Evolutionary conservation across 2,797 vertebrate species (phyloP).

Genomic region (Loris lydekkerianus): DNA sequence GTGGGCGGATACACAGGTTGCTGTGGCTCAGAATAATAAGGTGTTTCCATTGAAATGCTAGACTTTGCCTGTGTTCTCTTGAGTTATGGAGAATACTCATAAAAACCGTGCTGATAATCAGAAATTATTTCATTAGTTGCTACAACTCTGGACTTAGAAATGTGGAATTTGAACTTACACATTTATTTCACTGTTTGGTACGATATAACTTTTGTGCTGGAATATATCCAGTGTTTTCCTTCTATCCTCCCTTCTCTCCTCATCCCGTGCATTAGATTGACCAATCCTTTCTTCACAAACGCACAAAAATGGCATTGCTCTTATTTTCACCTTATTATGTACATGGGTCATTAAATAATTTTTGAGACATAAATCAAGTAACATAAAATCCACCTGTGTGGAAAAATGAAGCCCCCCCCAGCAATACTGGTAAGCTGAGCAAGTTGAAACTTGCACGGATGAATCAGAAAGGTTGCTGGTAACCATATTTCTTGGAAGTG

Average conservation of each 20-base stretch:
- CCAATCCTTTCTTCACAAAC: neutral
- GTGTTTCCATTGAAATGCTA: neutral
- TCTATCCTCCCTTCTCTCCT: neutral
- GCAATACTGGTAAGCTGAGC: too few species aligned
- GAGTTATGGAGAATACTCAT: neutral
- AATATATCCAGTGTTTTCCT: neutral
- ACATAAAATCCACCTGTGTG: too few species aligned
- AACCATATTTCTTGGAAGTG: too few species aligned
- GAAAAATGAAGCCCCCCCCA: too few species aligned
- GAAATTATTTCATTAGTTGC: neutral
- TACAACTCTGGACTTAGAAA: neutral
- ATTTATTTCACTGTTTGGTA: conserved; percentile 10
- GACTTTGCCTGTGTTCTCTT: neutral
- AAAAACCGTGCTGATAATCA: neutral
- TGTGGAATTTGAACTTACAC: neutral
- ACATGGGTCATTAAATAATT: too few species aligned
- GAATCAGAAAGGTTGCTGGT: too few species aligned
- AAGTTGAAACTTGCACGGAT: too few species aligned
- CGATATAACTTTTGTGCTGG: neutral
- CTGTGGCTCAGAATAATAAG: neutral
- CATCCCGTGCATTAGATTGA: neutral
- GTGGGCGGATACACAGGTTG: neutral
- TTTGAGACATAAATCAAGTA: too few species aligned
- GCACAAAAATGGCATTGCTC: neutral
- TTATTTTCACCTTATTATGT: neutral